phyloP scores from a whole-genome alignment of 2,113 vertebrate species.

The Collichthys lucidus region DNA sequence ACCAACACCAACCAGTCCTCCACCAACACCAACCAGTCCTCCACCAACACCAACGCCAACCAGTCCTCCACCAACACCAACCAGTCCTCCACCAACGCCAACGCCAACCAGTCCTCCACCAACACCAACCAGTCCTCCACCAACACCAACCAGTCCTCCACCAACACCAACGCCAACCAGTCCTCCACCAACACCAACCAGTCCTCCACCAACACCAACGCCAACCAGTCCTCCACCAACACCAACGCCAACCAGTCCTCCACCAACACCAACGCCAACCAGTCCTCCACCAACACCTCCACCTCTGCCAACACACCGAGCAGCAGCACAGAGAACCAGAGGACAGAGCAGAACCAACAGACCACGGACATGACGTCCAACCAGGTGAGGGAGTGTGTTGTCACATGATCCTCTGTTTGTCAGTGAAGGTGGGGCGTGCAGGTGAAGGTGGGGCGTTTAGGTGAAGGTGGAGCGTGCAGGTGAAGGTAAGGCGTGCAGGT shows the following conservation, averaged over 20 bases:
- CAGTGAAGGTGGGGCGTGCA: neutral
- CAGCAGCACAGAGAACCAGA: neutral
- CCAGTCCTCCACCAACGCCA: neutral
- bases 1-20: fast-evolving
- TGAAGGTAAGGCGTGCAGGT: too few species aligned
- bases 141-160: too few species aligned
- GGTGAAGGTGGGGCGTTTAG: too few species aligned
- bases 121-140: fast-evolving
- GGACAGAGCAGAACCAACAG: neutral
- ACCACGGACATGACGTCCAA: neutral
- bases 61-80: too few species aligned
- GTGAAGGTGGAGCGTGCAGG: too few species aligned
- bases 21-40: too few species aligned
- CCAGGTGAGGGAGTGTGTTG: constrained; percentile 39
- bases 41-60: too few species aligned
- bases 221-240: fast-evolving
- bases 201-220: too few species aligned
- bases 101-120: too few species aligned
- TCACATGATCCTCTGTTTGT: neutral
- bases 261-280: too few species aligned
- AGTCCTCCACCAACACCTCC: fast-evolving
- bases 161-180: too few species aligned
- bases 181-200: fast-evolving
- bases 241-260: too few species aligned
- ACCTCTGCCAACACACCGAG: neutral